Conservation (phyloP, 2,113 vertebrate genomes). For the Fulica atra region DNA sequence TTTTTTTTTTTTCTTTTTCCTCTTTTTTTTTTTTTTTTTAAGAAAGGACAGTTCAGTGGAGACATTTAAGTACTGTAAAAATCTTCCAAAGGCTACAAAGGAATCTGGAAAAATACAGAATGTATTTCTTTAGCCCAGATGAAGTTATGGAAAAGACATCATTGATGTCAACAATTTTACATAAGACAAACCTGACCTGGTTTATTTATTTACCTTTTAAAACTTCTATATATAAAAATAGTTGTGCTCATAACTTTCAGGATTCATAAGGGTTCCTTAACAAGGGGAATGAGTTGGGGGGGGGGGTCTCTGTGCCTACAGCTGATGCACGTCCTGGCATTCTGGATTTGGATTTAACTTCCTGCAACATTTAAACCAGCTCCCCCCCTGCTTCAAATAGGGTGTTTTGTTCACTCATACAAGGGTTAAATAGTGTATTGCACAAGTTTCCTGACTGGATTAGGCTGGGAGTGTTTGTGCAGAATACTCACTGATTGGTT, state of each 20-base stretch:
- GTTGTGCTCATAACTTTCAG: slow-evolving; percentile 81
- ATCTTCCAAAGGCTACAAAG: slow-evolving; percentile 89
- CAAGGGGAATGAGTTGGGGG: background rate
- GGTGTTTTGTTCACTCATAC: background rate
- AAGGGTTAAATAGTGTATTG: background rate
- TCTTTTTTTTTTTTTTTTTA: slow-evolving; percentile 82
- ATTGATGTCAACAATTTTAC: slow-evolving; percentile 97
- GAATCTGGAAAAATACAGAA: slow-evolving; percentile 93
- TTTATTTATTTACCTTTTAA: slow-evolving; percentile 82
- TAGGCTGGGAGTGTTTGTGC: background rate
- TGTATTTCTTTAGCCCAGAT: slow-evolving; percentile 87
- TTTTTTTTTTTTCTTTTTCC: slow-evolving; percentile 60
- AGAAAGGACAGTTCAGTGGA: slow-evolving; percentile 83
- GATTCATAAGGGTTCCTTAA: slow-evolving; percentile 78
- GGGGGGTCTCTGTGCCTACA: background rate
- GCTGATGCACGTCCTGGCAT: background rate
- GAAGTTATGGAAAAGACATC: slow-evolving; percentile 93
- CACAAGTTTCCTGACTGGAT: background rate
- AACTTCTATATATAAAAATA: slow-evolving; percentile 85
- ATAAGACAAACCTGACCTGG: slow-evolving; percentile 91
- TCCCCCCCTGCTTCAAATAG: background rate
- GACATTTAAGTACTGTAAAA: slow-evolving; percentile 87
- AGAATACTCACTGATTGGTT: background rate
- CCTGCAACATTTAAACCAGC: background rate
- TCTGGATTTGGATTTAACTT: background rate